Base-by-base conservation (phyloP, 2,888 invertebrate genomes). In the Diarsia rubi region DNA sequence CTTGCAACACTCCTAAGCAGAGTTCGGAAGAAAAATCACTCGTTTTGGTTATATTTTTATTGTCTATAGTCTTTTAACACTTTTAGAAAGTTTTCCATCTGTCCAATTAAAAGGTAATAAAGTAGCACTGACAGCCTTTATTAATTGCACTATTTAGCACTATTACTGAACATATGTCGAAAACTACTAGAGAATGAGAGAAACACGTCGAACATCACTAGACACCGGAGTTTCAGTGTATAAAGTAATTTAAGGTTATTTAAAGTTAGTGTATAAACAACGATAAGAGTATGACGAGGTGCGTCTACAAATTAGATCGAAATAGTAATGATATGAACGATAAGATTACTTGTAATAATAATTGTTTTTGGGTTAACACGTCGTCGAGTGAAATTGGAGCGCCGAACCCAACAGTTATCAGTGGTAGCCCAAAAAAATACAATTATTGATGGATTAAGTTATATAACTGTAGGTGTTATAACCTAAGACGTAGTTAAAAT, bases 301-400 rank as follows among this genome's bases (percentile, higher is more conserved):
- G 92, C 93, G 93, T 91, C 81, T 88, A 87, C 93, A 95, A 94
- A 94, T 94, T 94, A 94, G 90, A 93, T 86, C 84, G 86, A 89
- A 89, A 88, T 86, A 87, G 82, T 90, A 84, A 85, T 88, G 91
- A 92, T 93, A 91, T 79, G 83, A 76, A 44, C 66, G 93, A 92
- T 92, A 91, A 93, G 92, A 93, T 93, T 86, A 87, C 14, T 68
- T 57, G 62, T 73, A 73, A 69, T 80, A 74, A 81, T 80, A 78
- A 73, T 64, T 54, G 57, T 80, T 88, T 89, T 79, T 87, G 79
- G 89, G 88, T 85, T 83, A 79, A 31, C 69, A 64, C 47, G 80
- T 73, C 57, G 52, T 44, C n/a, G 37, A 4, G 31, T 63, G 68
- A 69, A 81, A 64, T 75, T 77, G 74, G 84, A 60, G 52, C 84